Conservation (phyloP, 2,113 vertebrate species). For the Smithornis capensis region DNA sequence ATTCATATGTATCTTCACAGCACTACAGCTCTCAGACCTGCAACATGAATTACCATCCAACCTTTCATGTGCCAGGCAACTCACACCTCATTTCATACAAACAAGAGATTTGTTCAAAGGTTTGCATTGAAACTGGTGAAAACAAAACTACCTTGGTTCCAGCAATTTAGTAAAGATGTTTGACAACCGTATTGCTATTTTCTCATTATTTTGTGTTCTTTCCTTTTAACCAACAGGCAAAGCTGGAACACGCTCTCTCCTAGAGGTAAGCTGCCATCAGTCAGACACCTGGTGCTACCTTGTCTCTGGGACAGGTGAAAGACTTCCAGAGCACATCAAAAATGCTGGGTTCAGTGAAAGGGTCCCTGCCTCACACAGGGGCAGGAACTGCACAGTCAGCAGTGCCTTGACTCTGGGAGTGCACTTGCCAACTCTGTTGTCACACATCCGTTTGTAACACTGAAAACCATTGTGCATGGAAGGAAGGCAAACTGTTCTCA, state of each 20-base stretch:
- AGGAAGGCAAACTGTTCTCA: not conserved
- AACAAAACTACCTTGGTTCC: not conserved
- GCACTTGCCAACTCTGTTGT: not conserved
- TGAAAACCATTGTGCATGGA: not conserved
- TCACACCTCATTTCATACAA: not conserved
- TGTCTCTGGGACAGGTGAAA: not conserved
- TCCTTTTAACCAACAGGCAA: not conserved
- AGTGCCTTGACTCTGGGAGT: not conserved
- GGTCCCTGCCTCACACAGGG: not conserved
- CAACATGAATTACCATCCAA: not conserved
- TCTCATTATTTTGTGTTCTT: not conserved
- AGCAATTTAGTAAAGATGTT: not conserved
- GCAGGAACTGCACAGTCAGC: not conserved
- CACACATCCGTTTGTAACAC: not conserved
- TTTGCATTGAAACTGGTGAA: not conserved
- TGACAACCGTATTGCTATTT: rapidly evolving
- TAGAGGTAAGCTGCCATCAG: not conserved
- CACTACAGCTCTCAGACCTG: not conserved
- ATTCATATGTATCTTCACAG: not conserved
- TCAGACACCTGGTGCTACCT: not conserved
- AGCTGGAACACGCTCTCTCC: not conserved
- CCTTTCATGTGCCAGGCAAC: not conserved
- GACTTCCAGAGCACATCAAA: rapidly evolving
- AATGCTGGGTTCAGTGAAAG: not conserved
- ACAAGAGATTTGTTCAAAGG: not conserved